These are phyloP conservation scores for Strongylocentrotus purpuratus DNA, from an alignment of 35 echinoderm and acorn worm species.

Conservation along the genomic window DNA sequence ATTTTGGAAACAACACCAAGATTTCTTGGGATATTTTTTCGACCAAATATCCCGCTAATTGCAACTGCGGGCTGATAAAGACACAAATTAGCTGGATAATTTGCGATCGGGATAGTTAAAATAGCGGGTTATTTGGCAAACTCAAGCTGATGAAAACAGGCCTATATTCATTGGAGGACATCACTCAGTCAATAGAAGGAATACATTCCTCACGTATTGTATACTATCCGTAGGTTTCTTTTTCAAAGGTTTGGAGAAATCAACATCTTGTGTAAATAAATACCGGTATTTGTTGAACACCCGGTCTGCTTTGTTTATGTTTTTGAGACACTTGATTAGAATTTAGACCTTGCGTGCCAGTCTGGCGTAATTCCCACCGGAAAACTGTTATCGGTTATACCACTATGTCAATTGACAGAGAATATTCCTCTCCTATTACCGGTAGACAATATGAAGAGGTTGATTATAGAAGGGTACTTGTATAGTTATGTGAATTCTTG, in stretches of 20 bases:
- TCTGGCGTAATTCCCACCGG: not conserved
- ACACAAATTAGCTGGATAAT: too few species aligned
- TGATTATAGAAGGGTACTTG: too few species aligned
- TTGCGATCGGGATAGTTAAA: too few species aligned
- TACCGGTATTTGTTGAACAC: not conserved
- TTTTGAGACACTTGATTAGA: not conserved
- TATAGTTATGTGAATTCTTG: too few species aligned
- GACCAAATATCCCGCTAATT: too few species aligned
- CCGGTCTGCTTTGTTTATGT: not conserved
- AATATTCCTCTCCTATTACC: not conserved
- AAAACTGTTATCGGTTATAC: not conserved
- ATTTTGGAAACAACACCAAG: too few species aligned
- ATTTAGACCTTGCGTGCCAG: not conserved
- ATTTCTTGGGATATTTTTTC: too few species aligned
- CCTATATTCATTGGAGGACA: not conserved
- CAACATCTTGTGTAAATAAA: not conserved
- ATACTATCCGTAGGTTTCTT: not conserved
- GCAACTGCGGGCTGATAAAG: too few species aligned
- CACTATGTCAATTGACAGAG: not conserved
- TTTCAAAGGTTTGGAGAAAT: not conserved
- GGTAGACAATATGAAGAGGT: too few species aligned
- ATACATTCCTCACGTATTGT: not conserved
- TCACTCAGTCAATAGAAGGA: not conserved
- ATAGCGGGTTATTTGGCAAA: too few species aligned
- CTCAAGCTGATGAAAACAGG: too few species aligned